Base-by-base conservation (phyloP, 2,113 vertebrate species). In the Dolichallabes microphthalmus region DNA sequence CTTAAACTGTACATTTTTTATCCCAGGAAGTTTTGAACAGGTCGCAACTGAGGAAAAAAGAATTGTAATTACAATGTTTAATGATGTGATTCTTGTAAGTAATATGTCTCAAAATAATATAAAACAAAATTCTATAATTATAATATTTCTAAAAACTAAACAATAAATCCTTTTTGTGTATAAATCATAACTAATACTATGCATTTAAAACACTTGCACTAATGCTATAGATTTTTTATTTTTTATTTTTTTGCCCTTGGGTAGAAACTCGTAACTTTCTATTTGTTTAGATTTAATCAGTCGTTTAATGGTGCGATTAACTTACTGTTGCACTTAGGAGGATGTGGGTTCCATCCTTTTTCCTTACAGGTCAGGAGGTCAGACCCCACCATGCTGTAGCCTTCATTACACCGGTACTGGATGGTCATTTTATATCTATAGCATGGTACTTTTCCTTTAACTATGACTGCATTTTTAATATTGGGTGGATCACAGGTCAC, bases 391-490 rank as follows among this genome's bases (percentile, higher is more conserved):
- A 83, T 52, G 61, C 0, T 53, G 69, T 83, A 92, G 57, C 89
- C 89, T 53, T 2, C 0, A 0, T 0, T 19, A 79, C 93, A 94
- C 20, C 9, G 0, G 5, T 78, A 90, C 0, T 2, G 83, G 39
- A 93, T 17, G 0, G 10, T 57, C 30, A 55, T 4, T 5, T 0
- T 2, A 79, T 84, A 1, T 61, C 2, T 0, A 58, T 92, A 68
- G 0, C 91, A 90, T 1, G 88, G 83, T 3, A 6, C 8, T 25
- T 63, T 82, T 35, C 91, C 89, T 0, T 0, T 0, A 0, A 0
- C 0, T 27, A 8, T 32, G 0, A 0, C 0, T 8, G 6, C 57
- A 19, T 89, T 35, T 0, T 0, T 0, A 32, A 91, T 20, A 0
- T 0, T 0, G 0, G 80, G 87, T 0, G 32, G 27, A 0, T 0